These are phyloP conservation scores for Pyrgus malvae DNA, from an alignment of 2,888 invertebrate genomes.

Conservation along the genomic window DNA sequence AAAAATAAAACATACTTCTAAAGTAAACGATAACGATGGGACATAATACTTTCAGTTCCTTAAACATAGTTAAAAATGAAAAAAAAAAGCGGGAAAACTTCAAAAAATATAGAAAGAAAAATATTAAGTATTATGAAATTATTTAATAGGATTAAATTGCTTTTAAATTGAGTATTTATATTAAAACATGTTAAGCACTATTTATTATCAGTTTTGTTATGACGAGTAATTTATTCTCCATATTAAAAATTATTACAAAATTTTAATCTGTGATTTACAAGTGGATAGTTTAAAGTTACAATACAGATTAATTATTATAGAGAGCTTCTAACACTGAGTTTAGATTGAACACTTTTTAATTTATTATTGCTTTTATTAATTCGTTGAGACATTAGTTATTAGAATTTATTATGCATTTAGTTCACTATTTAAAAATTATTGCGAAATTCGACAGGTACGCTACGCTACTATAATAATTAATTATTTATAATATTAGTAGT, in stretches of 20 bases:
- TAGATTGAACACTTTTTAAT: constrained; percentile 35
- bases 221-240: too few species aligned
- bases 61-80: background rate
- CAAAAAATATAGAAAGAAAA: background rate
- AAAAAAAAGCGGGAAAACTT: constrained; percentile 7
- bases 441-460: constrained; percentile 25
- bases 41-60: constrained; percentile 22
- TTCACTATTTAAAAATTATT: constrained; percentile 41
- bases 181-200: background rate
- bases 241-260: background rate
- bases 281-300: constrained; percentile 19
- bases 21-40: constrained; percentile 19
- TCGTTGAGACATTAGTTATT: constrained; percentile 50
- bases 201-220: too few species aligned
- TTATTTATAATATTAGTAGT: constrained; percentile 41
- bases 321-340: constrained; percentile 20
- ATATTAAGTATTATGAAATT: background rate
- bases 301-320: constrained; percentile 31
- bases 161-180: constrained; percentile 17
- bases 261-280: constrained; percentile 9
- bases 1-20: constrained; percentile 15
- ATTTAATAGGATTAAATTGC: background rate
- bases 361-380: constrained; percentile 72
- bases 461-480: constrained; percentile 16
- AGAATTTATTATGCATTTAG: constrained; percentile 11